Base-by-base conservation (phyloP, 2,888 invertebrate genomes). In the Resseliella maxima region DNA sequence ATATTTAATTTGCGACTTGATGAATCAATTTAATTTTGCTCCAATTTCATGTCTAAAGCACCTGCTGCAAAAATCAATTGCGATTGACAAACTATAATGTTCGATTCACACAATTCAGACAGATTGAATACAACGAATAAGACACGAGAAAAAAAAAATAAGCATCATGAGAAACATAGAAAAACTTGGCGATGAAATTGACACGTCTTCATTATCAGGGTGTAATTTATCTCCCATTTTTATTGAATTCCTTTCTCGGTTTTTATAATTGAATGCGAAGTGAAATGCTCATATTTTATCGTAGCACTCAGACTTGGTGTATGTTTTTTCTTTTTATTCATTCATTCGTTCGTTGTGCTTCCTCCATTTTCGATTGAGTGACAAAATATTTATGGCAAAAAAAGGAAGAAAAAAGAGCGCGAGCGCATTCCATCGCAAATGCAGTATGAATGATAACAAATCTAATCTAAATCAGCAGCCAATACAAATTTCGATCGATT, bases 391-490 rank as follows among this genome's bases (percentile, higher is more conserved):
- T 38, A 83, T 83, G 83, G 38, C 38, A 38, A 36, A n/a, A n/a
- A 72, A n/a, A 2, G 24, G 46, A 50, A 18, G 46, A 15, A 15
- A 18, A 15, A 18, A 8, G 8, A 8, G 46, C 46, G 46, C 46
- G 46, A 8, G 46, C 46, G 2, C 46, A 18, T 38, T 36, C 83
- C n/a, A 83, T 83, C 0, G 83, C 83, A 38, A 83, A 83, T 83
- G 83, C 83, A 83, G 38, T 83, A 3, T 83, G 83, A 83, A 83
- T 83, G 38, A 83, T 83, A 83, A 83, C 83, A 83, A 83, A 83
- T 83, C 83, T 83, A 83, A 83, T 83, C 83, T 36, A 83, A 83
- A 83, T 83, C 83, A 83, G 83, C 83, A 83, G 83, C 83, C 83
- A 83, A 83, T 83, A 83, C 83, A 83, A 83, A 83, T 83, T 83